Conservation (phyloP, 2,113 vertebrate genomes). For the Upupa epops region DNA sequence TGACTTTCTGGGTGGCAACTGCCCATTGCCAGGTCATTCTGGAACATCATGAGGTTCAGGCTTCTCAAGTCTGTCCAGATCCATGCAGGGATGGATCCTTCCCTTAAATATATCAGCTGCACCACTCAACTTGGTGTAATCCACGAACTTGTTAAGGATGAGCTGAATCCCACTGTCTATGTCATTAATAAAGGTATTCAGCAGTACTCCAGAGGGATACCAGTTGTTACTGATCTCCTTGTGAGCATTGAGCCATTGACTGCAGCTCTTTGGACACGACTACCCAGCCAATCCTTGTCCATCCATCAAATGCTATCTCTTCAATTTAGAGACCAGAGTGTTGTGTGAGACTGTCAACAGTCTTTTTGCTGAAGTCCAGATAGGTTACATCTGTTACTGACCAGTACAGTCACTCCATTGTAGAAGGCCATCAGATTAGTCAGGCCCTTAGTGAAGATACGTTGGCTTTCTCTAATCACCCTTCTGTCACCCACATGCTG, state of each 20-base stretch:
- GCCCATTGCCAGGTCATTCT: neutral
- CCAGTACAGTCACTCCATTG: neutral
- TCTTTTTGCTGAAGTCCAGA: neutral
- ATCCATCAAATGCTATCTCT: neutral
- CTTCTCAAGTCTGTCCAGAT: neutral
- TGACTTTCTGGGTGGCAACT: neutral
- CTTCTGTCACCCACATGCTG: neutral
- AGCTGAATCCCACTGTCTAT: neutral
- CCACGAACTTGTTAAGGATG: neutral
- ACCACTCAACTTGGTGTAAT: neutral
- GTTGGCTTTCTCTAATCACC: neutral
- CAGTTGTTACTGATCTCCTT: neutral
- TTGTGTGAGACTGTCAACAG: neutral
- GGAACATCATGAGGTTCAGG: neutral
- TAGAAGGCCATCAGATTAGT: neutral
- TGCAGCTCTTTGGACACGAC: neutral
- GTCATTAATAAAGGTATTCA: neutral
- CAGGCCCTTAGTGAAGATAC: neutral
- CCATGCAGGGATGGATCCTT: neutral
- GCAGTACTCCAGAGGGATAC: neutral
- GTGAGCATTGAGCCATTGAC: neutral
- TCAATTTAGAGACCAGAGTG: neutral
- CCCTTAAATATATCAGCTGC: neutral
- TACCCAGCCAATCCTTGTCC: neutral
- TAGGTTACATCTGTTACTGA: neutral